A percentile compares a stretch with the other conserved stretches of the same genome.
Conservation (phyloP, 2,113 vertebrate genomes). For the Corapipo altera region DNA sequence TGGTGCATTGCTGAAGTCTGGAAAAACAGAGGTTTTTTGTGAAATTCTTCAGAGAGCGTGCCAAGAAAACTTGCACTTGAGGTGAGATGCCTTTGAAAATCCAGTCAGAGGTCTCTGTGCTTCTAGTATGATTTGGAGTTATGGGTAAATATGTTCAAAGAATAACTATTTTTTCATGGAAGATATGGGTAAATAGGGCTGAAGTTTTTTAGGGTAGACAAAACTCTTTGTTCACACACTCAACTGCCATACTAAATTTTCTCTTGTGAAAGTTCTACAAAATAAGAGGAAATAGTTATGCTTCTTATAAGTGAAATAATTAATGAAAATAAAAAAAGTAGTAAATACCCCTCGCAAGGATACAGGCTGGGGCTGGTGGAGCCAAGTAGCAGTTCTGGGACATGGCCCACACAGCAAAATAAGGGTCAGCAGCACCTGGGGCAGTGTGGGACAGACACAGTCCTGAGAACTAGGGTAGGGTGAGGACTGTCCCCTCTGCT, state of each 20-base stretch:
- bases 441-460: accelerated
- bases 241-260: neutral
- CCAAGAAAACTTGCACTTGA: neutral
- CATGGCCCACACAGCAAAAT: accelerated
- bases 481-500: neutral
- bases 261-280: neutral
- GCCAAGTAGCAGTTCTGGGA: neutral
- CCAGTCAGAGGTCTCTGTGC: neutral
- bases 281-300: neutral
- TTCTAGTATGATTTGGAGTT: neutral
- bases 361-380: neutral
- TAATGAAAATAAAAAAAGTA: neutral
- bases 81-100: neutral
- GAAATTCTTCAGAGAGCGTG: neutral
- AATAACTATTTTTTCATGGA: neutral
- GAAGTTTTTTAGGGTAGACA: neutral
- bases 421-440: neutral
- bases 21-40: neutral
- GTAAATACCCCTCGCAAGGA: accelerated
- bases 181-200: neutral
- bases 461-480: neutral
- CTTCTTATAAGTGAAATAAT: neutral
- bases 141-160: neutral
- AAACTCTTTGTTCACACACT: neutral
- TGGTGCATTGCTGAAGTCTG: neutral